These are phyloP conservation scores for Trinectes maculatus DNA, from an alignment of 2,113 vertebrate genomes.

Conservation along the genomic window DNA sequence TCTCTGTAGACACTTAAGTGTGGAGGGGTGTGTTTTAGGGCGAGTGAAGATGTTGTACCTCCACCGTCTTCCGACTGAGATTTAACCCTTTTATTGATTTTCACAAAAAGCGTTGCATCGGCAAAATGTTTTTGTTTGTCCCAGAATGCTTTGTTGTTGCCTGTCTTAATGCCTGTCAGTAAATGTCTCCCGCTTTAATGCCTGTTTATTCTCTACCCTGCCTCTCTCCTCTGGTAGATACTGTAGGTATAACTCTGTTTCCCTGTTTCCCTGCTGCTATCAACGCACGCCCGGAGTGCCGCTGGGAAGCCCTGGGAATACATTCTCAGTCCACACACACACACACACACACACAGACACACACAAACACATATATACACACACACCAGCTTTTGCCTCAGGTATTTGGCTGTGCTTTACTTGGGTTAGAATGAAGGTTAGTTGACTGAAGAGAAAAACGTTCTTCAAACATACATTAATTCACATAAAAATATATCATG, in stretches of 20 bases:
- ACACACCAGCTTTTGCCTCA: conserved; percentile 24
- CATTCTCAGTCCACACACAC: conserved; percentile 28
- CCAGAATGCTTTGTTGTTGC: background rate
- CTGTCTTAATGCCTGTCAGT: conserved; percentile 7
- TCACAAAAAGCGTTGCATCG: conserved; percentile 23
- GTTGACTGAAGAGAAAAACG: conserved; percentile 27
- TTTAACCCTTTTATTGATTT: conserved; percentile 44
- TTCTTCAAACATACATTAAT: conserved; percentile 31
- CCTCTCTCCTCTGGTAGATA: conserved; percentile 33
- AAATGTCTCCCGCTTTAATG: background rate
- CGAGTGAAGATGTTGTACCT: conserved; percentile 2
- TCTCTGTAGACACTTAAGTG: background rate
- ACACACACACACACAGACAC: conserved; percentile 15
- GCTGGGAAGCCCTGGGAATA: conserved; percentile 52
- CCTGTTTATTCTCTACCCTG: conserved; percentile 10
- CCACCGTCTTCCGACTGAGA: background rate
- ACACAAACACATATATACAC: background rate
- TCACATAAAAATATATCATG: conserved; percentile 25
- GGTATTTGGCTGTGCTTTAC: conserved; percentile 43
- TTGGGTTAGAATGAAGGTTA: conserved; percentile 50
- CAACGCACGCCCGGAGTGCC: conserved; percentile 44
- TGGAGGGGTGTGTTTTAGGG: background rate
- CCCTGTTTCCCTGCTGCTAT: conserved; percentile 42
- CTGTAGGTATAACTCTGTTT: conserved; percentile 29
- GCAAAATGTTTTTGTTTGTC: conserved; percentile 13